These are phyloP conservation scores for Clarias platycephalus DNA, from an alignment of 2,797 vertebrate genomes.

Conservation along the genomic window DNA sequence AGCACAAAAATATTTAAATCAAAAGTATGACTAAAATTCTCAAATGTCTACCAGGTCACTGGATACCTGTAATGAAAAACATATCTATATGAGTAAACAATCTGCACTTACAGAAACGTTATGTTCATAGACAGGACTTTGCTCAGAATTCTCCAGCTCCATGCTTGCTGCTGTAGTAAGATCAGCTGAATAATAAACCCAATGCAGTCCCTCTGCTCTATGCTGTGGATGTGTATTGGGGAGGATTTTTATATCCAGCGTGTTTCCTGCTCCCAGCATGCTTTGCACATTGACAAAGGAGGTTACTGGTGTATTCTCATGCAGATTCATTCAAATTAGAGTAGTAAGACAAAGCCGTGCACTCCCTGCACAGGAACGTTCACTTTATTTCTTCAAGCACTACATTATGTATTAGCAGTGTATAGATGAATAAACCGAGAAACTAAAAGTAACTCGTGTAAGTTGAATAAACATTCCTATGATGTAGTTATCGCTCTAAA, in stretches of 20 bases:
- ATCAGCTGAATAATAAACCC: not conserved
- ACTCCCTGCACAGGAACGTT: not conserved
- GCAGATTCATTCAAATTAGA: not conserved
- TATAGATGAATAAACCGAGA: not conserved
- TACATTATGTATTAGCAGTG: not conserved
- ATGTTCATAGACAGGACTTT: slow-evolving; percentile 66
- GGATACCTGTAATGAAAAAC: not conserved
- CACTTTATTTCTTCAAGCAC: not conserved
- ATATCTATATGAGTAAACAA: not conserved
- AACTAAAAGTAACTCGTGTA: not conserved
- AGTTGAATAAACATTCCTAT: not conserved
- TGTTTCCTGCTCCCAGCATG: slow-evolving; percentile 42
- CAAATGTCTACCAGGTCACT: not conserved
- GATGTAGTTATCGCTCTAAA: not conserved
- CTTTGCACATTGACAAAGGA: slow-evolving; percentile 37
- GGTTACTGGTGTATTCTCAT: not conserved
- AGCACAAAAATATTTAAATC: not conserved
- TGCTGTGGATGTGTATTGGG: slow-evolving; percentile 15
- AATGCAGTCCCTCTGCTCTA: not conserved
- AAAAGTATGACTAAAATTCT: not conserved
- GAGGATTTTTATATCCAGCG: slow-evolving; percentile 50
- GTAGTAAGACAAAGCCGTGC: not conserved
- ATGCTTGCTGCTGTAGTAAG: slow-evolving; percentile 60
- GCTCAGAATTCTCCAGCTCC: slow-evolving; percentile 70
- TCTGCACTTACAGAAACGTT: slow-evolving; percentile 71